These are phyloP conservation scores for Ammodytes dubius DNA, from an alignment of 2,113 vertebrate species.

Conservation along the genomic window DNA sequence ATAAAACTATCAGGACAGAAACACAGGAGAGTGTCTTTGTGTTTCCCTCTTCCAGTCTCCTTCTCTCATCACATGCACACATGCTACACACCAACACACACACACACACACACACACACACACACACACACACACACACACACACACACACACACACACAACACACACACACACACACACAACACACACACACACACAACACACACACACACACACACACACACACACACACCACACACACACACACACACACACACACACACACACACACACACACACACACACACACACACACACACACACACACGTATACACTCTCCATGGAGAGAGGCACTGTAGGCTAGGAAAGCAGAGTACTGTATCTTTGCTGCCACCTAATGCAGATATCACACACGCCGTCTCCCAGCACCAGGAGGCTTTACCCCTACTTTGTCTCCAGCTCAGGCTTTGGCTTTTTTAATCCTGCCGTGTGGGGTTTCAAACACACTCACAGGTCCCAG, in stretches of 20 bases:
- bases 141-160: constrained; percentile 30
- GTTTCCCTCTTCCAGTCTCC: not conserved
- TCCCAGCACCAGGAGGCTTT: constrained; percentile 67
- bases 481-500: constrained; percentile 59
- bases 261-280: not conserved
- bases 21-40: not conserved
- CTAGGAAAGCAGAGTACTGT: constrained; percentile 71
- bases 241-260: not conserved
- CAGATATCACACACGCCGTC: constrained; percentile 77
- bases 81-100: too few relatives aligned
- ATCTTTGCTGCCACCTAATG: constrained; percentile 90
- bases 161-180: constrained; percentile 9
- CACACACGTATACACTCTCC: not conserved
- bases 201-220: not conserved
- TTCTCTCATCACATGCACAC: not conserved
- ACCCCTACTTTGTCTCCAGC: constrained; percentile 69
- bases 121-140: not conserved
- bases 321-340: constrained; percentile 24
- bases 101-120: not conserved
- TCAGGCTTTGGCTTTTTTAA: constrained; percentile 67
- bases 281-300: constrained; percentile 33
- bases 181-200: not conserved
- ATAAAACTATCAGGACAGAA: constrained; percentile 27
- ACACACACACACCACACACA: constrained; percentile 10
- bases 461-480: constrained; percentile 65